Evolutionary conservation across 1,140 invertebrate species (phyloP), one percentile per base, ranked within the genome.

Genomic region (Drosophila biarmipes): DNA sequence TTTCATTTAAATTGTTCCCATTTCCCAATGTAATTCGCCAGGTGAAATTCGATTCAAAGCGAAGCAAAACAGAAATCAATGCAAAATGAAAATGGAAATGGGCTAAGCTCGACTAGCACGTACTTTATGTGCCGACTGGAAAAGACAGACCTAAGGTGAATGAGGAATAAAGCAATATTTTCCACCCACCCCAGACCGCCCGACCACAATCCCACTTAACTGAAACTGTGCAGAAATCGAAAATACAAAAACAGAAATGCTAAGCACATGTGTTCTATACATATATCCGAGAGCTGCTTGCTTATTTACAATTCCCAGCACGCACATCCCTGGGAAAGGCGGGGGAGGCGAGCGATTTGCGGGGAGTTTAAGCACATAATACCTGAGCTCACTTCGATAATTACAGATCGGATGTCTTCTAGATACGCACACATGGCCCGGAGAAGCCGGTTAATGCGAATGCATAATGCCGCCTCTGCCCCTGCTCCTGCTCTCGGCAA

Each of bases 321-420:
- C 72, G 72, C 72, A 75, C 67, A 15, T 69, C 12, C 42, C 24
- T 3, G 15, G 10, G 14, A 34, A 3, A 19, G 0, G 11, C 14
- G 7, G 38, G n/a, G 10, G 5, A 11, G 14, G 2, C 4, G 59
- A 11, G 21, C 34, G 29, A 38, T 38, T 49, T 29, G 17, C 27
- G 37, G 35, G 40, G 51, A 66, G 31, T 34, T 53, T 57, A 75
- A 75, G 59, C 59, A 46, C 72, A 66, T 75, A 75, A 75, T 75
- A 56, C 72, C 46, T 31, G 10, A 35, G 59, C 72, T 66, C 72
- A 42, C 58, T 38, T 46, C 59, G 51, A 75, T 75, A 75, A 75
- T 75, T 75, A 75, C 72, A 66, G 53, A 66, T 46, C 51, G 34
- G n/a, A 54, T 45, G 42, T 49, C 59, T 40, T 49, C 37, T 42